Evolutionary conservation across 2,797 vertebrate genomes (phyloP).

Genomic region (Danio albolineatus): DNA sequence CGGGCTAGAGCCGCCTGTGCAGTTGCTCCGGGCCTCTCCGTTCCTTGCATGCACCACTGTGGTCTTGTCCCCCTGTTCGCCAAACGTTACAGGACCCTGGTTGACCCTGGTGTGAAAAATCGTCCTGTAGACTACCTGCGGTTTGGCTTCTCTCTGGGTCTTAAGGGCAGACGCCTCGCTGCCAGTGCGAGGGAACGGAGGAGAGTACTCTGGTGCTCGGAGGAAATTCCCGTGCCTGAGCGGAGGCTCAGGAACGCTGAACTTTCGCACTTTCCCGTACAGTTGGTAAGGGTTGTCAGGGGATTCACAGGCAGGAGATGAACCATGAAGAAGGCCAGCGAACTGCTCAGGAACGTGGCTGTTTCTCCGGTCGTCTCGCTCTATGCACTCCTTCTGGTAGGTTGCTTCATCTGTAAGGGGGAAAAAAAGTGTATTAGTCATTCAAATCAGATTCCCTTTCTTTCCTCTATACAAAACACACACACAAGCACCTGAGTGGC

Average conservation of each 20-base stretch:
- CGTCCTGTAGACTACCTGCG: slow-evolving; percentile 91
- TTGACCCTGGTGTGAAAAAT: slow-evolving; percentile 91
- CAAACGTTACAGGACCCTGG: slow-evolving; percentile 69
- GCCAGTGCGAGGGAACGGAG: slow-evolving; percentile 70
- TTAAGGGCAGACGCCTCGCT: slow-evolving; percentile 69
- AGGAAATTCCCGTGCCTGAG: slow-evolving; percentile 74
- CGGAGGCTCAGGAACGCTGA: slow-evolving; percentile 68
- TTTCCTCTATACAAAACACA: slow-evolving; percentile 10
- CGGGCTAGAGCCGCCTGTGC: slow-evolving; percentile 35
- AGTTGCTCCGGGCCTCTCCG: slow-evolving; percentile 76
- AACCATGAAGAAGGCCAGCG: slow-evolving; percentile 93
- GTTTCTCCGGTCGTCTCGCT: slow-evolving; percentile 83
- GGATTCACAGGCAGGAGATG: slow-evolving; percentile 92
- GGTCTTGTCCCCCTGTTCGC: slow-evolving; percentile 17
- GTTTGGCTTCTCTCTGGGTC: slow-evolving; percentile 80
- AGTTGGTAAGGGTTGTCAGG: slow-evolving; percentile 93
- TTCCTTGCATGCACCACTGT: slow-evolving; percentile 64
- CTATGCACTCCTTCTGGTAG: slow-evolving; percentile 70
- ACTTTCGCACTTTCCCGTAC: slow-evolving; percentile 81
- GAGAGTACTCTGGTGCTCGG: slow-evolving; percentile 73
- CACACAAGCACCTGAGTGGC: background rate
- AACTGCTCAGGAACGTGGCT: slow-evolving; percentile 90
- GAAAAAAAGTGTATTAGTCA: background rate
- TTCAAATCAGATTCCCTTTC: background rate
- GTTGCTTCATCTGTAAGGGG: slow-evolving; percentile 70